These are phyloP conservation scores for Delichon dasypus DNA, from an alignment of 2,797 vertebrate genomes.

Conservation along the genomic window DNA sequence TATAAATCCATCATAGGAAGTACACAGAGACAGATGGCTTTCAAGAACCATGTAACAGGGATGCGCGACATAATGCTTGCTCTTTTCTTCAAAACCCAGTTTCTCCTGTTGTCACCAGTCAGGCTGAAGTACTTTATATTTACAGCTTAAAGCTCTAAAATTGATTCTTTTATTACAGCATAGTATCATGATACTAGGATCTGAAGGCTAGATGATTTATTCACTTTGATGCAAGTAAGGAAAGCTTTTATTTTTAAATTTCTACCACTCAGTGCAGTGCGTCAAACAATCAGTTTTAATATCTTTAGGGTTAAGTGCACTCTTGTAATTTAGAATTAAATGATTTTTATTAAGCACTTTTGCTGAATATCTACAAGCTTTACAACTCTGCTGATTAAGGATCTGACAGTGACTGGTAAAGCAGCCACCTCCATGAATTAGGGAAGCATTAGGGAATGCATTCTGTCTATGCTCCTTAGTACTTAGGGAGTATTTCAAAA, in stretches of 20 bases:
- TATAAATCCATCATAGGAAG: background rate
- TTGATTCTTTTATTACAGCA: conserved; percentile 74
- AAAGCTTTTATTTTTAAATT: conserved; percentile 80
- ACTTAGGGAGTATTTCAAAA: conserved; percentile 58
- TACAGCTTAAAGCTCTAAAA: conserved; percentile 76
- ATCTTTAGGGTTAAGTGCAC: conserved; percentile 82
- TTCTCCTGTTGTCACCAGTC: conserved; percentile 73
- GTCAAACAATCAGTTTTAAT: conserved; percentile 82
- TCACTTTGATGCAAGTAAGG: conserved; percentile 73
- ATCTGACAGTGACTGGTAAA: conserved; percentile 75
- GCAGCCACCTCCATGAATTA: conserved; percentile 72
- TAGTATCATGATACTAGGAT: conserved; percentile 72
- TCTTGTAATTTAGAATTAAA: conserved; percentile 83
- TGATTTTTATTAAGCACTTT: conserved; percentile 82
- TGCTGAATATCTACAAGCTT: conserved; percentile 78
- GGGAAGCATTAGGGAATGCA: conserved; percentile 71
- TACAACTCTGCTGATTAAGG: conserved; percentile 77
- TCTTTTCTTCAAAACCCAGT: conserved; percentile 72
- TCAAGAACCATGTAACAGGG: conserved; percentile 18
- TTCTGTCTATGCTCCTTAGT: conserved; percentile 55
- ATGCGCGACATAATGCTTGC: conserved; percentile 33
- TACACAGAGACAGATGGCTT: conserved; percentile 9
- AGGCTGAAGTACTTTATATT: conserved; percentile 81
- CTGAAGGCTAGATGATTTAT: conserved; percentile 65
- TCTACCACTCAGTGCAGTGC: conserved; percentile 71